Evolutionary conservation across 2,113 vertebrate species (phyloP).

Genomic region (Mixornis gularis): DNA sequence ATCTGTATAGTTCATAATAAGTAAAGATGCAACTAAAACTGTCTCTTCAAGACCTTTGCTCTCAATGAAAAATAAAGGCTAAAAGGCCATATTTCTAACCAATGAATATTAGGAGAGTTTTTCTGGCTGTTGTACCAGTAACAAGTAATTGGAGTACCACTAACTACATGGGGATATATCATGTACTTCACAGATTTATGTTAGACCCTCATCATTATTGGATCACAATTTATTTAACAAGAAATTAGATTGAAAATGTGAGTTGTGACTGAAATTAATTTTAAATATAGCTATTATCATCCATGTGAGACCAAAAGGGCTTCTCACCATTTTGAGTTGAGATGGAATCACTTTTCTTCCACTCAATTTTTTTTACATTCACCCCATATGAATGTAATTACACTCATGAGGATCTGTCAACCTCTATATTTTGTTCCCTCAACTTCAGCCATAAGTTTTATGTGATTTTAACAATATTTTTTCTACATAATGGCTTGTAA

Average conservation of each 20-base stretch:
- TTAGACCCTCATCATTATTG: not conserved
- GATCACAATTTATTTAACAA: not conserved
- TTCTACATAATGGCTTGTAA: not conserved
- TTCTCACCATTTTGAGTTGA: not conserved
- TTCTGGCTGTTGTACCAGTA: not conserved
- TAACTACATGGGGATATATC: not conserved
- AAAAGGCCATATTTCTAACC: not conserved
- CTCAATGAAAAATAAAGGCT: not conserved
- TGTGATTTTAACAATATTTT: slow-evolving; percentile 18
- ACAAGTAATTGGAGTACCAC: not conserved
- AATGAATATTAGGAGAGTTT: not conserved
- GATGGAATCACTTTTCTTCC: not conserved
- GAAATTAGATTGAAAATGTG: not conserved
- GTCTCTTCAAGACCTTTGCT: not conserved
- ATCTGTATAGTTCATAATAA: not conserved
- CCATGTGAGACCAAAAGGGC: not conserved
- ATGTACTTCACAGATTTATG: not conserved
- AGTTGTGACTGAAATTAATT: not conserved
- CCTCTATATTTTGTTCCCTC: not conserved
- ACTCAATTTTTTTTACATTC: not conserved
- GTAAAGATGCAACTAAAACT: not conserved
- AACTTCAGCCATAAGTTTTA: not conserved
- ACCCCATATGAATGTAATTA: not conserved
- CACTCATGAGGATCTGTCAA: not conserved
- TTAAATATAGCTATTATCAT: not conserved